A percentile compares a stretch with the other conserved stretches of the same genome.
Conservation (phyloP, 2,797 vertebrate genomes). For the Sebastes nivosus region DNA sequence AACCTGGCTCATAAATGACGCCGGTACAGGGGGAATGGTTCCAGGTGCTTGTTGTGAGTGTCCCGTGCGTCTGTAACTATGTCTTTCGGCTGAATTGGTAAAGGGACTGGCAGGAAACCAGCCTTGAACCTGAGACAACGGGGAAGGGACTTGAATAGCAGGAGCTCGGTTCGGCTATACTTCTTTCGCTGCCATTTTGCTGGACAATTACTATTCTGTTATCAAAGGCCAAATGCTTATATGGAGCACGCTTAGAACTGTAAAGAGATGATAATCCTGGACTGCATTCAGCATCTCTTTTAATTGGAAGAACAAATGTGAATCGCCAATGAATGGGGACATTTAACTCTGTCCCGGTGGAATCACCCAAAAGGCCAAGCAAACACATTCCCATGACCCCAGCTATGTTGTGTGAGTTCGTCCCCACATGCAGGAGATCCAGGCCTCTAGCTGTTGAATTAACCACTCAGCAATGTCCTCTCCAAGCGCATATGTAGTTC, state of each 20-base stretch:
- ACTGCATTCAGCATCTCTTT: constrained; percentile 28
- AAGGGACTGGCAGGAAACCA: constrained; percentile 46
- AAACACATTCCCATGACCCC: constrained; percentile 48
- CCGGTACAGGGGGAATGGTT: constrained; percentile 45
- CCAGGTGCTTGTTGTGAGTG: constrained; percentile 63
- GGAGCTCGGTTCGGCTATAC: background rate
- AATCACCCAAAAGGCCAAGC: constrained; percentile 68
- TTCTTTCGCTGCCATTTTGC: constrained; percentile 41
- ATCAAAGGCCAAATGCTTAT: constrained; percentile 40
- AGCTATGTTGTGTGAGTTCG: constrained; percentile 1
- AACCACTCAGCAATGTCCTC: background rate
- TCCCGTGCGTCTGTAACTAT: constrained; percentile 39
- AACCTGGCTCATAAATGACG: constrained; percentile 74
- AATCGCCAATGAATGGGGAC: constrained; percentile 53
- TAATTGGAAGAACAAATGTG: constrained; percentile 54
- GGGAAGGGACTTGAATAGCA: constrained; percentile 2
- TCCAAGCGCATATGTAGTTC: background rate
- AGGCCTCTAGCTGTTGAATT: constrained; percentile 19
- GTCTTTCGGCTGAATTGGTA: constrained; percentile 28
- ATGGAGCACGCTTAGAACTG: constrained; percentile 42
- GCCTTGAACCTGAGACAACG: constrained; percentile 17
- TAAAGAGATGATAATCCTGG: constrained; percentile 52
- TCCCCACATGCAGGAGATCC: background rate
- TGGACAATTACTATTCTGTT: constrained; percentile 43
- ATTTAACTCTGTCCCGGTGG: constrained; percentile 63